phyloP scores from a whole-genome alignment of 2,888 invertebrate genomes.

The Tuberolachnus salignus region DNA sequence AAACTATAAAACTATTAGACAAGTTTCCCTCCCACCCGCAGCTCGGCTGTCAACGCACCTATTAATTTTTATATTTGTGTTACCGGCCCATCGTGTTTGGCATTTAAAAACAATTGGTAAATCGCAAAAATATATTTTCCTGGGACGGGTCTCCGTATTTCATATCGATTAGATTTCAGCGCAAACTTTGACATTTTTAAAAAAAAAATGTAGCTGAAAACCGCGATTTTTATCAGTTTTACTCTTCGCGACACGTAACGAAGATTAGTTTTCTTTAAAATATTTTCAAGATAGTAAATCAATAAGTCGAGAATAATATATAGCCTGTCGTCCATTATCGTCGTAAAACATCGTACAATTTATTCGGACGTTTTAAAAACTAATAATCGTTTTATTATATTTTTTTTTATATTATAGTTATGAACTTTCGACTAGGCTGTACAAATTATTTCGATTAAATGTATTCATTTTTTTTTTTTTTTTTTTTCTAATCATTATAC shows the following conservation, averaged over 20 bases:
- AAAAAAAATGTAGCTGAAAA: background rate
- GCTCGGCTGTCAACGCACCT: too few species aligned
- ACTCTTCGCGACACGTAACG: background rate
- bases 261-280: background rate
- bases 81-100: too few species aligned
- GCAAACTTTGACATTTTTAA: background rate
- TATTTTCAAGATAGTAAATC: background rate
- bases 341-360: background rate
- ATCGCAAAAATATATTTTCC: background rate
- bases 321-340: background rate
- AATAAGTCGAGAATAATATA: slow-evolving; percentile 14
- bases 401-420: too few species aligned
- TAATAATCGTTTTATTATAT: slow-evolving; percentile 29
- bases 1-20: too few species aligned
- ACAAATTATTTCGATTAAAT: too few species aligned
- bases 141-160: background rate
- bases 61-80: too few species aligned
- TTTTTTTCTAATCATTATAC: too few species aligned
- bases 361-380: slow-evolving; percentile 5
- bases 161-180: background rate
- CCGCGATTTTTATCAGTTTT: slow-evolving; percentile 13
- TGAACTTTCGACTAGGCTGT: too few species aligned
- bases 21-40: too few species aligned
- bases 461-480: too few species aligned
- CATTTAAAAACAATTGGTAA: too few species aligned